phyloP scores from a whole-genome alignment of 2,797 vertebrate species.

The Crossoptilon crossoptilon region DNA sequence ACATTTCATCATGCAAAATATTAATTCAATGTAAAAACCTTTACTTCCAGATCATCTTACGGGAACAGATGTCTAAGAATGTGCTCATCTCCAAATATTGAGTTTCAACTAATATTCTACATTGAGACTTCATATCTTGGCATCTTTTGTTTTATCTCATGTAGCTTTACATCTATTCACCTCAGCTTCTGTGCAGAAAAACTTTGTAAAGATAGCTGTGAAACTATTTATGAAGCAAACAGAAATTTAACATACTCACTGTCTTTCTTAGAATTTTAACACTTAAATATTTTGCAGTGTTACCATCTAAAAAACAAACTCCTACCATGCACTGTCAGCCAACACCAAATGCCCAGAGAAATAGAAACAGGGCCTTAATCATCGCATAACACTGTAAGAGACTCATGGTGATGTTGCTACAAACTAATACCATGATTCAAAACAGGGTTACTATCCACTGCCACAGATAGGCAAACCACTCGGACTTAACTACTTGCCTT shows the following conservation, averaged over 20 bases:
- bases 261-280: background rate
- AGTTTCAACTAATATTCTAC: background rate
- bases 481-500: background rate
- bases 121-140: background rate
- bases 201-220: background rate
- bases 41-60: constrained; percentile 26
- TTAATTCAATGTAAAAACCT: constrained; percentile 22
- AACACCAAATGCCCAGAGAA: background rate
- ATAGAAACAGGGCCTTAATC: background rate
- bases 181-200: background rate
- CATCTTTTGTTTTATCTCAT: background rate
- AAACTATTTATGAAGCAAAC: background rate
- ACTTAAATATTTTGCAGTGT: background rate
- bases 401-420: background rate
- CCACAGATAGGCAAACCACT: background rate
- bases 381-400: background rate
- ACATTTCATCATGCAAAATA: background rate
- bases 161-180: background rate
- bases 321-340: background rate
- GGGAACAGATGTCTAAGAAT: background rate
- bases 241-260: background rate
- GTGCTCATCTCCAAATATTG: background rate
- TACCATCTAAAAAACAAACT: constrained; percentile 7
- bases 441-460: background rate
- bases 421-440: background rate